A percentile compares a stretch with the other conserved stretches of the same genome.
Conservation (phyloP, 2,113 vertebrate genomes). For the Ramphastos sulfuratus region DNA sequence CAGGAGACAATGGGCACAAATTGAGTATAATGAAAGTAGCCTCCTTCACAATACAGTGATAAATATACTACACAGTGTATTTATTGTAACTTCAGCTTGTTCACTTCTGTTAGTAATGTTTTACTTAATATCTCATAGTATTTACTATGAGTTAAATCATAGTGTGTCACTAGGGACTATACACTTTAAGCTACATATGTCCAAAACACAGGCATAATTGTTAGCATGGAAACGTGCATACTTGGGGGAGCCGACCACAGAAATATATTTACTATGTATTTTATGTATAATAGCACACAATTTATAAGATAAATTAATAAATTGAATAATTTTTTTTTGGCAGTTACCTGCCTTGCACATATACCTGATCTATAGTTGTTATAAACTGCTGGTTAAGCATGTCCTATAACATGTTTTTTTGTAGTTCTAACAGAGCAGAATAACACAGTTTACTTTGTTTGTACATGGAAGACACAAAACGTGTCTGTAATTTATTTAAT, state of each 20-base stretch:
- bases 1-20: background rate
- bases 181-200: background rate
- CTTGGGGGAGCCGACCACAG: background rate
- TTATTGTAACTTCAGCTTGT: background rate
- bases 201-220: rapidly evolving
- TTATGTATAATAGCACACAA: background rate
- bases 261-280: background rate
- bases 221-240: background rate
- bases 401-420: background rate
- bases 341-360: background rate
- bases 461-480: background rate
- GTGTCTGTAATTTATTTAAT: background rate
- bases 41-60: too few relatives aligned
- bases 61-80: background rate
- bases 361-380: background rate
- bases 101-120: background rate
- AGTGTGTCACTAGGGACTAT: background rate
- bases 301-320: background rate
- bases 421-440: background rate
- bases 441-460: background rate
- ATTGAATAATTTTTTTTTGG: background rate
- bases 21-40: background rate
- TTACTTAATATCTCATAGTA: background rate
- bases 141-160: background rate
- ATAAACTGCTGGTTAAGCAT: background rate